Evolutionary conservation across 2,113 vertebrate genomes (phyloP), one percentile per base, ranked within the genome.

Genomic region (Xyliphius kryptos): DNA sequence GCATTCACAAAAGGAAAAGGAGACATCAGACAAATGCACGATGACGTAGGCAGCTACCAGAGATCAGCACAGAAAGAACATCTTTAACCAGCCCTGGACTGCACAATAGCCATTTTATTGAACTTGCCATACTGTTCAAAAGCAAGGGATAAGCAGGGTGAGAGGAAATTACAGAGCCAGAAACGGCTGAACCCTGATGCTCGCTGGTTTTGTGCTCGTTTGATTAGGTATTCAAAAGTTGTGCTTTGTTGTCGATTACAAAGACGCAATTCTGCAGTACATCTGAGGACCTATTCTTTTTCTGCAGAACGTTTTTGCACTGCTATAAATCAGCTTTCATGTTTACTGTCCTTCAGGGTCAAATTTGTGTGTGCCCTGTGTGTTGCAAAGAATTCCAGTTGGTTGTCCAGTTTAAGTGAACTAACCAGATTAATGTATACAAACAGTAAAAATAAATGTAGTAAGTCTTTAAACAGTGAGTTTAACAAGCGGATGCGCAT

Each of bases 61-160:
- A 11, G 22, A 68, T 50, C 58, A 67, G 68, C 41, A 71, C 50
- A 65, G 67, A 44, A 75, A 67, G 76, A 62, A 71, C 47, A 60
- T 68, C 54, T 76, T 73, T 70, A 72, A 76, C 71, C 40, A 40
- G 65, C 64, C 66, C 55, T 54, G 21, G 56, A 61, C 63, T 52
- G 36, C 67, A 74, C 70, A 76, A 68, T 69, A 49, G 22, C 53
- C 16, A 6, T 49, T 62, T 54, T 66, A 62, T 69, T 74, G 67
- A 67, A 37, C 48, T 38, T 21, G 13, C 61, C 53, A 71, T 64
- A 50, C 63, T 56, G 65, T 3, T 8, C 60, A 59, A 16, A 52
- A 52, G 49, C 63, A 58, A 54, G 61, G 52, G 62, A 72, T 68
- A 72, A 65, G 22, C 16, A 56, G 44, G 16, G 16, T 68, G 61